phyloP scores from a whole-genome alignment of 92 coral and sea anemone species.

The Virgularia gustaviana region DNA sequence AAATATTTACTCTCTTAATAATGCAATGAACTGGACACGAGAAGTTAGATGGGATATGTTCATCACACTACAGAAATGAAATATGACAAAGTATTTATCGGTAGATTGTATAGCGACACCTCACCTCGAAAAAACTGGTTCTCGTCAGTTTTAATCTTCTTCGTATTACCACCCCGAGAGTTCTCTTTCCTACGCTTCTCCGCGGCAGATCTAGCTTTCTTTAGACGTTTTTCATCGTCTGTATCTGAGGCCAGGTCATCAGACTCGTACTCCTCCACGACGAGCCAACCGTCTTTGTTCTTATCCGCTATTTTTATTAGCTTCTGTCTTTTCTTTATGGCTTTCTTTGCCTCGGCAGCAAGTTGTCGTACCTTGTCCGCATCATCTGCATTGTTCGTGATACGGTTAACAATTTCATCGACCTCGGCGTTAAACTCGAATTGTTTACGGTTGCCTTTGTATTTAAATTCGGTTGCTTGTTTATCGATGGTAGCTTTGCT shows the following conservation, averaged over 20 bases:
- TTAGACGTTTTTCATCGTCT: slow-evolving; percentile 21
- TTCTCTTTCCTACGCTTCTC: slow-evolving; percentile 1
- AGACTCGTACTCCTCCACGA: slow-evolving; percentile 48
- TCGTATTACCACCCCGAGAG: background rate
- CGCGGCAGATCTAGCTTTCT: slow-evolving; percentile 23
- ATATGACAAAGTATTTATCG: too few species aligned
- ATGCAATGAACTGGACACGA: too few species aligned
- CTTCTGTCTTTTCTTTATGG: slow-evolving; percentile 46
- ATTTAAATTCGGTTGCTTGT: slow-evolving; percentile 43
- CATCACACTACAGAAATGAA: background rate
- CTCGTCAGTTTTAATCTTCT: background rate
- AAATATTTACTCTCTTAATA: too few species aligned
- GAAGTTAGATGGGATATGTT: background rate
- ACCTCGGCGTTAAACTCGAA: slow-evolving; percentile 39
- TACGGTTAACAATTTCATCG: slow-evolving; percentile 17
- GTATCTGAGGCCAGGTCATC: slow-evolving; percentile 42
- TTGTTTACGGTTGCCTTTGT: slow-evolving; percentile 37
- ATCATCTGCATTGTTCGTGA: slow-evolving; percentile 1
- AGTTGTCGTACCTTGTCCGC: slow-evolving; percentile 18
- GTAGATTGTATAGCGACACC: too few species aligned
- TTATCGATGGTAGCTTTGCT: slow-evolving; percentile 33
- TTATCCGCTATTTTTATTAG: slow-evolving; percentile 44
- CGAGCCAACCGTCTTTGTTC: slow-evolving; percentile 51
- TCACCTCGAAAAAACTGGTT: background rate
- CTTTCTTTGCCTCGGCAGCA: slow-evolving; percentile 30